Evolutionary conservation across 1,140 invertebrate species (phyloP).

Genomic region (Cataglyphis hispanica): DNA sequence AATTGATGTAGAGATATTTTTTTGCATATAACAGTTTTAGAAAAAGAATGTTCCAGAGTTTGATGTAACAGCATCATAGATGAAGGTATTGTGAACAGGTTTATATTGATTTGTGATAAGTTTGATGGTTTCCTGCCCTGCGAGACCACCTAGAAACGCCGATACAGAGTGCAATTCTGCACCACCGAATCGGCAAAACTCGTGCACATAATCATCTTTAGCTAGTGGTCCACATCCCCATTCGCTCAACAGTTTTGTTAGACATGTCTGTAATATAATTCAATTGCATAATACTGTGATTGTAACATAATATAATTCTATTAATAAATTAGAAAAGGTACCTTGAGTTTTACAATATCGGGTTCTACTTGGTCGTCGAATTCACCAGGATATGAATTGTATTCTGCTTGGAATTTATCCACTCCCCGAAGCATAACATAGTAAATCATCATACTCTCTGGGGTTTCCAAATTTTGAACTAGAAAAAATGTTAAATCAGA

Average conservation of each 20-base stretch:
- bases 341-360: slow-evolving; percentile 95
- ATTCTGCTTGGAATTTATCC: slow-evolving; percentile 96
- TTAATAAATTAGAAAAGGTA: slow-evolving; percentile 73
- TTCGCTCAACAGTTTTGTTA: slow-evolving; percentile 94
- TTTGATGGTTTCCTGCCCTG: slow-evolving; percentile 98
- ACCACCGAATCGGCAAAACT: slow-evolving; percentile 97
- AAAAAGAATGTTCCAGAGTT: slow-evolving; percentile 93
- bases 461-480: slow-evolving; percentile 90
- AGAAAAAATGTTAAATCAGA: slow-evolving; percentile 59
- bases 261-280: slow-evolving; percentile 87
- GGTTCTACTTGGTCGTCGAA: slow-evolving; percentile 95
- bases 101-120: slow-evolving; percentile 98
- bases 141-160: slow-evolving; percentile 96
- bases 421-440: slow-evolving; percentile 96
- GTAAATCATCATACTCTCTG: slow-evolving; percentile 95
- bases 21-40: slow-evolving; percentile 79
- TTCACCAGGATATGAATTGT: slow-evolving; percentile 96
- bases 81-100: slow-evolving; percentile 97
- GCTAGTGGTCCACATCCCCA: slow-evolving; percentile 92
- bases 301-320: not conserved
- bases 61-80: slow-evolving; percentile 97
- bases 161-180: slow-evolving; percentile 98
- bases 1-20: slow-evolving; percentile 27
- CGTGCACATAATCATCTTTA: slow-evolving; percentile 98
- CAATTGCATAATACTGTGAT: not conserved